phyloP scores from a whole-genome alignment of 2,113 vertebrate species.

The Hydrochoerus hydrochaeris region DNA sequence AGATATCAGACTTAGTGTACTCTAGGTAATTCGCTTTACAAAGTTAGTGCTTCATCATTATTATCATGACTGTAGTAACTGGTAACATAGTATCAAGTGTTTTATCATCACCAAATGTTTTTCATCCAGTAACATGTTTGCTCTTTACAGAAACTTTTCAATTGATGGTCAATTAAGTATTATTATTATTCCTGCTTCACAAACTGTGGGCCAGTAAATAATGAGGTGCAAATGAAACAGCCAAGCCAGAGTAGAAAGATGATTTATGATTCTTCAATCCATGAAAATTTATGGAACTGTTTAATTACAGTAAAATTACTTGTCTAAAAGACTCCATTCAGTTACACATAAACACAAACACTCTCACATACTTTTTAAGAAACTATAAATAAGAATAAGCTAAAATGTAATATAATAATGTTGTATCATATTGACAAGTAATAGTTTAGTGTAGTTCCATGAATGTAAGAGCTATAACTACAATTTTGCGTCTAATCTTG shows the following conservation, averaged over 20 bases:
- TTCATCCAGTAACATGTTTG: background rate
- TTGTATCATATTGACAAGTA: background rate
- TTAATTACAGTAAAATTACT: background rate
- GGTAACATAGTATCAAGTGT: background rate
- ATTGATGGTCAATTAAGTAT: background rate
- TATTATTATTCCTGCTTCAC: background rate
- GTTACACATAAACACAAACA: background rate
- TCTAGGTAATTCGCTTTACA: background rate
- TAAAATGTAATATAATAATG: background rate
- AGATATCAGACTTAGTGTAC: background rate
- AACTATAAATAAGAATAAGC: background rate
- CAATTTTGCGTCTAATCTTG: background rate
- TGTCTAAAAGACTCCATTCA: background rate
- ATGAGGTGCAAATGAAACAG: background rate
- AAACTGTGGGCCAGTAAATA: background rate
- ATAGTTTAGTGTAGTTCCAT: background rate
- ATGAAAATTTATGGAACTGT: background rate
- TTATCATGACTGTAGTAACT: background rate
- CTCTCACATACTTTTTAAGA: background rate
- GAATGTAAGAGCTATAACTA: background rate
- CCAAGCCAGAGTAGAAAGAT: background rate
- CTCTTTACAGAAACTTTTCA: background rate
- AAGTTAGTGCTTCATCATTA: background rate
- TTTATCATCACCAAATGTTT: background rate
- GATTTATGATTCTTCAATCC: background rate